Evolutionary conservation across 1,140 invertebrate genomes (phyloP), one percentile per base, ranked within the genome.

Genomic region (Drosophila nigrodunni): DNA sequence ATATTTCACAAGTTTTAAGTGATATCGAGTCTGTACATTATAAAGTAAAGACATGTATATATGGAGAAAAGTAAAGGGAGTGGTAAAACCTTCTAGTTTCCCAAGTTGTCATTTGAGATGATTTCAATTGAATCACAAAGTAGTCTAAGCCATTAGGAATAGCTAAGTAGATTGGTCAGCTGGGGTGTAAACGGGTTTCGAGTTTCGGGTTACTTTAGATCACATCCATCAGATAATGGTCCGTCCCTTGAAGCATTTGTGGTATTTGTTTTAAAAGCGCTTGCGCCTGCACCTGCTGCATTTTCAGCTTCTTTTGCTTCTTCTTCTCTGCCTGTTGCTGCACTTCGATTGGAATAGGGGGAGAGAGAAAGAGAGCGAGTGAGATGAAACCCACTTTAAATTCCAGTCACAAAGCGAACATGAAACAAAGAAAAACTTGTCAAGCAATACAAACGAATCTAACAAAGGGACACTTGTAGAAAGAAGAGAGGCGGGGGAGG

Each of bases 241-340:
- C n/a, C 44, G 37, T 43, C 55, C 73, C 66, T 71, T 61, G 47
- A 67, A 57, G 55, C 64, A 79, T 81, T 79, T 87, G 67, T 76
- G 82, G 76, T 72, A 79, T 87, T 87, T 88, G 83, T 73, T 79
- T 73, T 72, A 67, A 87, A 88, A 77, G 76, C 68, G 83, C 82
- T 71, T 81, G 78, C 52, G 69, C 76, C 72, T 59, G 82, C 82
- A 82, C 78, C 82, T 86, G 82, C 68, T 73, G 78, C 66, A 46
- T 39, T 37, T 81, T 39, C 25, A 30, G 25, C 25, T 30, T 30
- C 25, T 30, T 30, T 2, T 30, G 3, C 25, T 30, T 30, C 25
- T 4, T 30, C 25, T 30, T 30, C 25, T 30, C 58, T 37, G 66
- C 54, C 61, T 65, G 49, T 44, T 73, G 70, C 41, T 60, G 58